A percentile compares a stretch with the other conserved stretches of the same genome.
Conservation (phyloP, 1,140 invertebrate genomes). For the Aethina tumida region DNA sequence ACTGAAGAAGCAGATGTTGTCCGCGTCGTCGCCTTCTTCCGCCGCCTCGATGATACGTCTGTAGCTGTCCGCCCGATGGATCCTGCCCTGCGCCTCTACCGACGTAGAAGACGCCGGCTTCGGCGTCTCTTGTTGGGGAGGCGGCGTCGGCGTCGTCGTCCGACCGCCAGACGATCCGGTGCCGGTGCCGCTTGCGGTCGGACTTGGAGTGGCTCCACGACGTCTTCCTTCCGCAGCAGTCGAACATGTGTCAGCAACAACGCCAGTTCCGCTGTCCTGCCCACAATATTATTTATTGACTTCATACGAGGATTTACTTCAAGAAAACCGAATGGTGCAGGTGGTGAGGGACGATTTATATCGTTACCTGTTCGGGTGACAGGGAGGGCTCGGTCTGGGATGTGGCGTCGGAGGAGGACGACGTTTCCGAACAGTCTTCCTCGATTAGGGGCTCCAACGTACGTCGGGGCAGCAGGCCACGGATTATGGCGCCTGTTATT, state of each 20-base stretch:
- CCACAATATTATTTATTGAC: conserved; percentile 38
- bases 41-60: conserved; percentile 40
- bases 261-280: conserved; percentile 50
- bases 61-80: conserved; percentile 43
- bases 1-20: conserved; percentile 42
- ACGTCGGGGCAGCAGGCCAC: conserved; percentile 53
- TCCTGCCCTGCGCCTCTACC: conserved; percentile 36
- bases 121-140: conserved; percentile 14
- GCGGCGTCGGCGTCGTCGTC: conserved; percentile 25
- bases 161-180: conserved; percentile 8
- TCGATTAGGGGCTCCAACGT: conserved; percentile 57
- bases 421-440: conserved; percentile 50
- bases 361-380: conserved; percentile 47
- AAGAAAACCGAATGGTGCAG: background rate
- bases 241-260: conserved; percentile 50
- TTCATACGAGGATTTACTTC: background rate
- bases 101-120: conserved; percentile 33
- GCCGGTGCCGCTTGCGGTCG: background rate
- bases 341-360: conserved; percentile 1
- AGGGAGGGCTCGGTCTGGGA: conserved; percentile 40
- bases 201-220: conserved; percentile 3
- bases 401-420: conserved; percentile 31
- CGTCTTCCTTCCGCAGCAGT: conserved; percentile 37
- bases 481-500: conserved; percentile 51
- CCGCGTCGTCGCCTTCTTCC: conserved; percentile 35